Evolutionary conservation across 92 coral and sea anemone species (phyloP).

Genomic region (Porites rus): DNA sequence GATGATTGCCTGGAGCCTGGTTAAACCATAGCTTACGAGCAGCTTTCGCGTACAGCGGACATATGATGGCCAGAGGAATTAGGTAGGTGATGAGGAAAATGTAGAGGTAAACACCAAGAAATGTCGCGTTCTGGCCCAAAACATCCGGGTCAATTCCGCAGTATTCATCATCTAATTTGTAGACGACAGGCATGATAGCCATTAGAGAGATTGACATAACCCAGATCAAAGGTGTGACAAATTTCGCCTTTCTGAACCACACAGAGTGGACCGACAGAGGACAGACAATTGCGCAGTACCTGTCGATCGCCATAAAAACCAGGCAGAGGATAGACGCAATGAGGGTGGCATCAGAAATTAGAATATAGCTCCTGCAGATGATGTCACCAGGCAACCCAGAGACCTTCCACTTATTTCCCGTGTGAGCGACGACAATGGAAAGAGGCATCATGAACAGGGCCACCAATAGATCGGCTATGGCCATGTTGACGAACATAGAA

Average conservation of each 20-base stretch:
- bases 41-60: not conserved
- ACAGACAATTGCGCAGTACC: conserved; percentile 62
- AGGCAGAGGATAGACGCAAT: conserved; percentile 69
- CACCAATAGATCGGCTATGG: conserved; percentile 69
- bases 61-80: not conserved
- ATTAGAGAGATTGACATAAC: not conserved
- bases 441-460: conserved; percentile 66
- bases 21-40: conserved; percentile 1
- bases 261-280: conserved; percentile 46
- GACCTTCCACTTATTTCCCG: conserved; percentile 40
- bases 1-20: not conserved
- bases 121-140: not conserved
- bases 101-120: not conserved
- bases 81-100: not conserved
- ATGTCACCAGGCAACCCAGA: conserved; percentile 25
- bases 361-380: conserved; percentile 26
- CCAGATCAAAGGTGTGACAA: conserved; percentile 1
- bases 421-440: conserved; percentile 40
- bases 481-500: conserved; percentile 71
- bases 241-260: conserved; percentile 2
- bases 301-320: conserved; percentile 61
- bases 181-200: not conserved
- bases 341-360: conserved; percentile 42
- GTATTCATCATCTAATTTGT: not conserved
- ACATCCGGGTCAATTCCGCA: not conserved